These are phyloP conservation scores for Cabera pusaria DNA, from an alignment of 2,888 invertebrate genomes.

Conservation along the genomic window DNA sequence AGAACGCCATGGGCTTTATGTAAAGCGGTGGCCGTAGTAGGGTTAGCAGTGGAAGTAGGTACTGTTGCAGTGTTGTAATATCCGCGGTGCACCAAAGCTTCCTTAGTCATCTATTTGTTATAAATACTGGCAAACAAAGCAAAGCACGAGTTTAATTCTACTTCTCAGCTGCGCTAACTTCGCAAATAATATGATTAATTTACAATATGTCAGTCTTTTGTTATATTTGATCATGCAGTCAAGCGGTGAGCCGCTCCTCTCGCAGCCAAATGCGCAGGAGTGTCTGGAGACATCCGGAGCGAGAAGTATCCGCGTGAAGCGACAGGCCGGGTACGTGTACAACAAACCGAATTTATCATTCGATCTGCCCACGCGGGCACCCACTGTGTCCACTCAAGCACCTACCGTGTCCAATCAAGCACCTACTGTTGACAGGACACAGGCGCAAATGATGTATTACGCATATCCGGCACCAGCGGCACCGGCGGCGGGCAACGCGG, in stretches of 20 bases:
- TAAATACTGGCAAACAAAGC: slow-evolving; percentile 53
- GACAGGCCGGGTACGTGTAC: slow-evolving; percentile 75
- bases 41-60: slow-evolving; percentile 50
- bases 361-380: slow-evolving; percentile 57
- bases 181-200: slow-evolving; percentile 47
- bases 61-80: slow-evolving; percentile 46
- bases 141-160: slow-evolving; percentile 51
- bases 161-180: too few species aligned
- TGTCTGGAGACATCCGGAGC: slow-evolving; percentile 20
- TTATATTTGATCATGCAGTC: slow-evolving; percentile 35
- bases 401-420: slow-evolving; percentile 57
- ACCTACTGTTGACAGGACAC: slow-evolving; percentile 64
- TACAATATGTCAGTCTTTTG: slow-evolving; percentile 36
- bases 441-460: slow-evolving; percentile 72
- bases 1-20: too few species aligned
- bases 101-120: slow-evolving; percentile 49
- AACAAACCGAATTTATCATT: slow-evolving; percentile 67
- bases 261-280: slow-evolving; percentile 20
- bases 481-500: slow-evolving; percentile 43
- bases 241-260: slow-evolving; percentile 21
- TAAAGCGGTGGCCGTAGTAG: slow-evolving; percentile 31
- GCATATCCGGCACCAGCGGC: slow-evolving; percentile 61
- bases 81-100: slow-evolving; percentile 33
- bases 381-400: slow-evolving; percentile 57
- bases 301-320: slow-evolving; percentile 47